These are phyloP conservation scores for Conger conger DNA, from an alignment of 2,113 vertebrate genomes.

Conservation along the genomic window DNA sequence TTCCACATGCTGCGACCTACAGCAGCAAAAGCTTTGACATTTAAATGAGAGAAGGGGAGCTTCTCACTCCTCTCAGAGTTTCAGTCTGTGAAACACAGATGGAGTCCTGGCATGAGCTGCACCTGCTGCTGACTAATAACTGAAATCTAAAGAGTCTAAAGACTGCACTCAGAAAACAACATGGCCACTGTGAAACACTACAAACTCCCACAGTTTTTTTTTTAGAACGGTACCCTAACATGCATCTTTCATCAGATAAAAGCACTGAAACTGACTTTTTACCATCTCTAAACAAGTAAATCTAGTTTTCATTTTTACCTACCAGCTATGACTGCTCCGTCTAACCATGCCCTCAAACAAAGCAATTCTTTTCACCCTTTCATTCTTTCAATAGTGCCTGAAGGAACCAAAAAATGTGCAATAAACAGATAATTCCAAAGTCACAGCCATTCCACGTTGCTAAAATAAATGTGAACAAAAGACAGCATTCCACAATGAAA, in stretches of 20 bases:
- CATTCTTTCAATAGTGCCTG: background rate
- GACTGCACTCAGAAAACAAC: background rate
- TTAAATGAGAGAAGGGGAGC: background rate
- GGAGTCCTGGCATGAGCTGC: background rate
- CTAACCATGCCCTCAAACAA: background rate
- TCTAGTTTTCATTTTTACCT: no score
- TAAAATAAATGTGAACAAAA: background rate
- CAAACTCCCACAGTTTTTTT: background rate
- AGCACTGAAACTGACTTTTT: background rate
- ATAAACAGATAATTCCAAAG: no score
- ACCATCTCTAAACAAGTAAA: background rate
- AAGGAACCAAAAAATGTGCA: background rate
- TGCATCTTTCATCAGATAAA: background rate
- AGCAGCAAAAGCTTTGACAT: background rate
- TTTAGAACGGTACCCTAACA: background rate
- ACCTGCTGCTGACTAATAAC: constrained; percentile 6
- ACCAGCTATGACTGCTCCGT: background rate
- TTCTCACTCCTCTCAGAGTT: background rate
- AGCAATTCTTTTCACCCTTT: background rate
- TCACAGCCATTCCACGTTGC: background rate
- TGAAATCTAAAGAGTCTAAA: background rate
- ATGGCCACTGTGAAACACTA: background rate
- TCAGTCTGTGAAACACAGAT: background rate
- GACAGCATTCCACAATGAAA: background rate
- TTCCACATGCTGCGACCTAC: background rate